A percentile compares a stretch with the other conserved stretches of the same genome.
These are phyloP conservation scores for Phaethon lepturus DNA, from an alignment of 2,113 vertebrate genomes.

Conservation along the genomic window DNA sequence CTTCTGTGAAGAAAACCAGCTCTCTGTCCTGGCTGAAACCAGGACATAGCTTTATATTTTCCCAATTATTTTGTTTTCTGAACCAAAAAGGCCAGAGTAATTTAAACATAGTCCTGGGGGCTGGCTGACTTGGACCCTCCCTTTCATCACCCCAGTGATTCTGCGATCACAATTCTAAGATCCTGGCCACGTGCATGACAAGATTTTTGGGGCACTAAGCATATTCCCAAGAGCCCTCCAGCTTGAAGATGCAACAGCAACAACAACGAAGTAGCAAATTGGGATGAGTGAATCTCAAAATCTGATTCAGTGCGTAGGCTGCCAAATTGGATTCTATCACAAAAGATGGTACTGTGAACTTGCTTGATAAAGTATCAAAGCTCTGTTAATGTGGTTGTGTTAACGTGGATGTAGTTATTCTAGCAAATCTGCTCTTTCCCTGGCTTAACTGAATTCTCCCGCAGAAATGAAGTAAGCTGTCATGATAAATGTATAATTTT, in stretches of 20 bases:
- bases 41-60: neutral
- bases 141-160: neutral
- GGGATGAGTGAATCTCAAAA: neutral
- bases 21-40: too few species aligned
- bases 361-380: neutral
- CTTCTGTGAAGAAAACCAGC: too few species aligned
- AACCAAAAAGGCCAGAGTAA: neutral
- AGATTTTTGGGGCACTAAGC: neutral
- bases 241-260: neutral
- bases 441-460: neutral
- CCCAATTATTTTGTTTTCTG: neutral
- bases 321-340: neutral
- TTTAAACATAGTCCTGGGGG: accelerated
- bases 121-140: neutral
- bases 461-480: neutral
- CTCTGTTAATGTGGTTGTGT: neutral
- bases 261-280: neutral
- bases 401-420: neutral
- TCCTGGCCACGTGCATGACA: neutral
- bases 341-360: neutral
- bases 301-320: neutral
- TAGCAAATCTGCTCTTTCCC: neutral
- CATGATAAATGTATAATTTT: neutral
- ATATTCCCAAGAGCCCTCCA: neutral
- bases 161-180: neutral